phyloP scores from a whole-genome alignment of 2,113 vertebrate genomes.

The Nematolebias whitei region DNA sequence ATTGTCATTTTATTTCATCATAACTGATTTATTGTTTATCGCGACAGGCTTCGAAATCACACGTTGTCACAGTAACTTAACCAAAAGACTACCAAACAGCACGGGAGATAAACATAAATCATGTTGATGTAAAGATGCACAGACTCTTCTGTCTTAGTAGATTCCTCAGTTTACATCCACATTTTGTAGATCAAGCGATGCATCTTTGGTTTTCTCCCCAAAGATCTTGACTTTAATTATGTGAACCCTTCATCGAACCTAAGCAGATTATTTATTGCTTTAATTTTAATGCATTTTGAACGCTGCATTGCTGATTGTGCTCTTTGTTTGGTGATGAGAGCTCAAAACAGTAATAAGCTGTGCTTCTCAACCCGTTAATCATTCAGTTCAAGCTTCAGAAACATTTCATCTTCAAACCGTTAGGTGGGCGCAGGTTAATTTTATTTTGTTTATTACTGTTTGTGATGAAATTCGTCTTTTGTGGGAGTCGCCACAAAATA shows the following conservation, averaged over 20 bases:
- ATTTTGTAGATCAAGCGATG: neutral
- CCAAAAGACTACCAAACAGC: too few relatives aligned
- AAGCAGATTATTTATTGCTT: neutral
- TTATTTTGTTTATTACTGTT: slow-evolving; percentile 14
- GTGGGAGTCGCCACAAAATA: slow-evolving; percentile 19
- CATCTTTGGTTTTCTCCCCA: neutral
- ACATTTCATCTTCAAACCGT: slow-evolving; percentile 19
- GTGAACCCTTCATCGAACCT: neutral
- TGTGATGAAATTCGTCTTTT: slow-evolving; percentile 13
- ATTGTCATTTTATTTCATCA: too few relatives aligned
- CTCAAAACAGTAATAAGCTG: slow-evolving; percentile 9
- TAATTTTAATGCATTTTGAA: neutral
- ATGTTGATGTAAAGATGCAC: too few relatives aligned
- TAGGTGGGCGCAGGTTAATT: slow-evolving; percentile 20
- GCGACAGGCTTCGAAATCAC: too few relatives aligned
- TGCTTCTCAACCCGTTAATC: slow-evolving; percentile 11
- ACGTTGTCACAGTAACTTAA: too few relatives aligned
- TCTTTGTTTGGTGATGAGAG: slow-evolving; percentile 8
- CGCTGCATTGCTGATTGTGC: slow-evolving; percentile 8
- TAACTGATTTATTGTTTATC: too few relatives aligned
- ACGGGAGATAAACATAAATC: too few relatives aligned
- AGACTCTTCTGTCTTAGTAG: neutral
- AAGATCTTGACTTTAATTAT: neutral
- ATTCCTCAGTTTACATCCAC: neutral
- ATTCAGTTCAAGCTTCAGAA: slow-evolving; percentile 18